Conservation (phyloP, 2,888 invertebrate species). For the Ormyrus pomaceus region DNA sequence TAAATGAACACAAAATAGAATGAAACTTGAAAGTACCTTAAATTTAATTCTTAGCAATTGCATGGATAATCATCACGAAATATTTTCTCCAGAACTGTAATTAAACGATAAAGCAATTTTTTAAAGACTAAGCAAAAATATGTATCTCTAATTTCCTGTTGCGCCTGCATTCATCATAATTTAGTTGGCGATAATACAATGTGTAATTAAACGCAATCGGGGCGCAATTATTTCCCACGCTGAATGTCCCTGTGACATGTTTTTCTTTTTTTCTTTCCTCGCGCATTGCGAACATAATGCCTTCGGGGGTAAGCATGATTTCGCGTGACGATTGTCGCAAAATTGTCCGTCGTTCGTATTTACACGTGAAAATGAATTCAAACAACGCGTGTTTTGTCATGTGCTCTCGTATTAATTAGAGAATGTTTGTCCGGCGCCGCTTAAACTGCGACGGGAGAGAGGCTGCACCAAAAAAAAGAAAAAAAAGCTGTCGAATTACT, state of each 20-base stretch:
- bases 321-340: conserved; percentile 37
- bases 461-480: neutral
- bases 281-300: neutral
- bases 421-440: conserved; percentile 7
- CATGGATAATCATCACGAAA: too few relatives aligned
- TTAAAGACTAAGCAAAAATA: too few relatives aligned
- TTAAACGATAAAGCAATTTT: too few relatives aligned
- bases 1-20: too few relatives aligned
- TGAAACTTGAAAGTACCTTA: too few relatives aligned
- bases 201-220: conserved; percentile 23
- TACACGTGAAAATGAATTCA: conserved; percentile 38
- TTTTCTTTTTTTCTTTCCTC: neutral
- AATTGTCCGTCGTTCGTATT: conserved; percentile 19
- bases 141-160: too few relatives aligned
- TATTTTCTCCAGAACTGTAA: too few relatives aligned
- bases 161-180: neutral
- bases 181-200: conserved; percentile 9
- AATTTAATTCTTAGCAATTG: too few relatives aligned
- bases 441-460: neutral
- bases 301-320: conserved; percentile 25
- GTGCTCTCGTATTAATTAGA: conserved; percentile 43
- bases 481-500: too few relatives aligned
- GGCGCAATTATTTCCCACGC: conserved; percentile 3
- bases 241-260: conserved; percentile 2
- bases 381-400: conserved; percentile 20